Percentiles rank a stretch among this genome's conserved stretches.
Evolutionary conservation across 2,888 invertebrate species (phyloP).

Genomic region (Dolichopus griseipennis): DNA sequence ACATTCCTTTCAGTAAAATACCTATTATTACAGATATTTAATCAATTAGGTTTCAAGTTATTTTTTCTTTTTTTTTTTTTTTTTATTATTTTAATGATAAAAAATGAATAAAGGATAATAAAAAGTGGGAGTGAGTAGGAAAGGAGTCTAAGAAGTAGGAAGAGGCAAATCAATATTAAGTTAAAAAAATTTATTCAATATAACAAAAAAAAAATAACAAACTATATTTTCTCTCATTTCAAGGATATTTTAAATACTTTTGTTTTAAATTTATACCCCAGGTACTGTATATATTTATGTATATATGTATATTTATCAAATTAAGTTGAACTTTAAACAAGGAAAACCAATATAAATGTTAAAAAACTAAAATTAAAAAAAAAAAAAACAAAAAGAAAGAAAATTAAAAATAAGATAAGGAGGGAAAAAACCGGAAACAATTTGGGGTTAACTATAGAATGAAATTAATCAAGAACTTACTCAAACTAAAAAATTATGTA

Average conservation of each 20-base stretch:
- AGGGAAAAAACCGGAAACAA: background rate
- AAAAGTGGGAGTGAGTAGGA: no score
- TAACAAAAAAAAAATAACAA: no score
- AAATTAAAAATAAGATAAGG: no score
- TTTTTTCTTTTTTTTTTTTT: background rate
- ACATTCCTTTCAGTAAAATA: background rate
- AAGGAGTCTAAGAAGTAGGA: no score
- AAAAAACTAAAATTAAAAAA: background rate
- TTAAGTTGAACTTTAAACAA: background rate
- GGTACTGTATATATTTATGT: background rate
- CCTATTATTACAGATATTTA: conserved; percentile 6
- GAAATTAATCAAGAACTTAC: conserved; percentile 3
- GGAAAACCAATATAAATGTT: background rate
- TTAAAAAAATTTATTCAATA: no score
- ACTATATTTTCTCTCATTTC: no score
- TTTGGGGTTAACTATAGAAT: conserved; percentile 1
- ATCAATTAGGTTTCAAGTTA: background rate
- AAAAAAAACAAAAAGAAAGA: no score
- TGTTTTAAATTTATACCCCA: no score
- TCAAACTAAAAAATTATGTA: background rate
- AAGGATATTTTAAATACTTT: no score
- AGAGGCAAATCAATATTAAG: no score
- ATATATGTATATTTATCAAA: background rate
- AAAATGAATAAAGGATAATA: no score
- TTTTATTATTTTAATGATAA: background rate